Base-by-base conservation (phyloP, 1,140 invertebrate species). In the Brachionus koreanus region DNA sequence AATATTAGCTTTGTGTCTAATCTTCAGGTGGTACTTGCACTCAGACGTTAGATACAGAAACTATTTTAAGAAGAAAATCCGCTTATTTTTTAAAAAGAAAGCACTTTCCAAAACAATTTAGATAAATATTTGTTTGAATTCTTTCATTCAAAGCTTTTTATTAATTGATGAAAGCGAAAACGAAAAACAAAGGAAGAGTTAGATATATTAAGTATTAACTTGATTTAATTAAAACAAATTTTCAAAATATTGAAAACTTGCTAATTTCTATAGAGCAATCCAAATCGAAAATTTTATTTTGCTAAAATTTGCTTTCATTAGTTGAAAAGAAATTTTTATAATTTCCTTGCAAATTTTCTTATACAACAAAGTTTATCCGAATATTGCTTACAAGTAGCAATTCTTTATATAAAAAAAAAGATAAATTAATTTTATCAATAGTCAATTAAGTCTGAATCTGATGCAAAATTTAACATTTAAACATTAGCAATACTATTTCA, bases 201-300 rank as follows among this genome's bases (percentile, higher is more conserved):
- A 57, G n/a, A 57, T 57, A 57, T 57, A 57, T 57, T 16, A 57
- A 57, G 49, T 19, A 57, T 57, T 19, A 57, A 57, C 49, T 57
- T 57, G 16, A 57, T 57, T 57, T 57, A 57, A 57, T 57, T 57
- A 57, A 57, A 57, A 57, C 49, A 57, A 57, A 19, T 57, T 57
- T 57, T 57, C n/a, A 57, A 57, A 57, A 57, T 57, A 57, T 57
- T 57, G 29, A 29, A 29, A 29, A 29, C 29, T 29, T 29, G n/a
- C 49, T 57, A 57, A 3, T 19, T 57, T 57, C 19, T 25, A 16
- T 57, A 25, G 49, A 9, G 49, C 49, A 23, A 57, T 57, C 49
- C 9, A 57, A 57, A 57, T 7, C 43, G 6, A 49, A 49, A 49
- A 49, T n/a, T 49, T 49, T 13, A 49, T 13, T 12, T 49, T 49